These are phyloP conservation scores for Acanthurus lineatus DNA, from an alignment of 2,797 vertebrate species.

Conservation along the genomic window DNA sequence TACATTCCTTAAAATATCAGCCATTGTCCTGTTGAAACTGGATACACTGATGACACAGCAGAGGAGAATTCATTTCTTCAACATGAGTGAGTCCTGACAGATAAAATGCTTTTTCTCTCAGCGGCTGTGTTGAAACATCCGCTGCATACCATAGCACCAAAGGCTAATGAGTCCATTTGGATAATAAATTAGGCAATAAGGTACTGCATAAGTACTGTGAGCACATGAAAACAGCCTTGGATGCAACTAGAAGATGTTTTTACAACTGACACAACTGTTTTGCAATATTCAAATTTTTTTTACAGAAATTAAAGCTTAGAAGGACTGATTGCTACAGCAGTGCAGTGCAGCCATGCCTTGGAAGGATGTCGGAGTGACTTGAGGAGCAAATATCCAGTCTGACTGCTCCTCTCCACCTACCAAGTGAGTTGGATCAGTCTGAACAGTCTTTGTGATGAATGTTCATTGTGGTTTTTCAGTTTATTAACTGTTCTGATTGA, in stretches of 20 bases:
- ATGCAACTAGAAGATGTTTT: slow-evolving; percentile 39
- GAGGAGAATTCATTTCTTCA: slow-evolving; percentile 50
- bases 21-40: slow-evolving; percentile 53
- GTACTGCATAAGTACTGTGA: slow-evolving; percentile 56
- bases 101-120: slow-evolving; percentile 53
- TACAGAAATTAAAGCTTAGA: slow-evolving; percentile 67
- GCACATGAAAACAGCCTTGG: slow-evolving; percentile 49
- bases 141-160: slow-evolving; percentile 55
- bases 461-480: slow-evolving; percentile 57
- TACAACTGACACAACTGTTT: slow-evolving; percentile 47
- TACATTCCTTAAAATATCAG: slow-evolving; percentile 74
- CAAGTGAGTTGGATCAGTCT: slow-evolving; percentile 51
- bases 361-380: slow-evolving; percentile 48
- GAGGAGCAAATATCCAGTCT: slow-evolving; percentile 45
- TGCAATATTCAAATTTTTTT: slow-evolving; percentile 30
- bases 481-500: slow-evolving; percentile 37
- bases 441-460: slow-evolving; percentile 52
- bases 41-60: slow-evolving; percentile 55
- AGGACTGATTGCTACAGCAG: slow-evolving; percentile 69
- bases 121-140: slow-evolving; percentile 37
- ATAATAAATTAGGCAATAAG: slow-evolving; percentile 77
- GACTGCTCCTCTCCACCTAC: slow-evolving; percentile 37
- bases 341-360: slow-evolving; percentile 67
- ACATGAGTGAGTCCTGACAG: slow-evolving; percentile 44
- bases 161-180: slow-evolving; percentile 51